These are phyloP conservation scores for Drosophila oshimai DNA, from an alignment of 1,140 invertebrate genomes.

Conservation along the genomic window DNA sequence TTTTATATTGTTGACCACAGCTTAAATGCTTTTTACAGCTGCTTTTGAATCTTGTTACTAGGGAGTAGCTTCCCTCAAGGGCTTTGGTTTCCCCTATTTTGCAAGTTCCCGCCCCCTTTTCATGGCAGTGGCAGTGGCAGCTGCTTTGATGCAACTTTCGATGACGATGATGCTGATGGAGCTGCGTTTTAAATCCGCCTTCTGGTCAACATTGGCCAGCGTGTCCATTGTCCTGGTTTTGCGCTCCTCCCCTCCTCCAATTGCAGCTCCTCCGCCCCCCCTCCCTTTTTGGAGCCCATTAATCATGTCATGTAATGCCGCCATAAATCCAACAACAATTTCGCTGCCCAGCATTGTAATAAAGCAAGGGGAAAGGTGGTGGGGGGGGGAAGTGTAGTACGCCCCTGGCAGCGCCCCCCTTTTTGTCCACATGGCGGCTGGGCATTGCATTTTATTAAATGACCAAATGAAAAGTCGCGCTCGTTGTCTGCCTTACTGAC, in stretches of 20 bases:
- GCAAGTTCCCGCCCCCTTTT: background rate
- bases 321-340: constrained; percentile 80
- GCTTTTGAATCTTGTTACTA: background rate
- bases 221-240: constrained; percentile 46
- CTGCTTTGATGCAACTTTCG: constrained; percentile 26
- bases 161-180: constrained; percentile 23
- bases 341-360: constrained; percentile 40
- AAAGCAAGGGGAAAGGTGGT: constrained; percentile 2
- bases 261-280: too few relatives aligned
- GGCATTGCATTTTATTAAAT: constrained; percentile 77
- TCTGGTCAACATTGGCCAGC: constrained; percentile 46
- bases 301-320: constrained; percentile 80
- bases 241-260: background rate
- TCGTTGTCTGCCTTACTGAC: constrained; percentile 54
- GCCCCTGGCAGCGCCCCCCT: background rate
- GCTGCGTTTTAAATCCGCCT: constrained; percentile 45
- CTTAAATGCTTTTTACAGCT: too few relatives aligned
- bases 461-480: constrained; percentile 79
- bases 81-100: background rate
- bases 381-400: background rate
- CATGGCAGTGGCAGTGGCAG: constrained; percentile 6
- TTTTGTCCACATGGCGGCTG: constrained; percentile 16
- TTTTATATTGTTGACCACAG: too few relatives aligned
- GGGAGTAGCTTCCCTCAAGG: background rate
- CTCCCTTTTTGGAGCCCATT: constrained; percentile 48